Conservation (phyloP, 2,113 vertebrate species). For the Cariama cristata region DNA sequence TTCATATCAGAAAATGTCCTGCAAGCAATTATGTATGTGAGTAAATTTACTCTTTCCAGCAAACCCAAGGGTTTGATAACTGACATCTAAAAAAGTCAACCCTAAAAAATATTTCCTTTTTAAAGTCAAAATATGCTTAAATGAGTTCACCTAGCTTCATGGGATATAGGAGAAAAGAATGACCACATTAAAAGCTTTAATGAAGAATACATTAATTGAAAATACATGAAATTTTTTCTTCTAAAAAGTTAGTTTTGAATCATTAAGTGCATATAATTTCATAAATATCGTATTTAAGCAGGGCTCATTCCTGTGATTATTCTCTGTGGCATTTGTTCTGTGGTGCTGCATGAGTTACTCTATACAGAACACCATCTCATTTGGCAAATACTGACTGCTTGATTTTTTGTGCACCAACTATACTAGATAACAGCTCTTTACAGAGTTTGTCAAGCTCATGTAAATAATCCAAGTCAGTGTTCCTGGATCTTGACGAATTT, state of each 20-base stretch:
- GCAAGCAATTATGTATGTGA: not conserved
- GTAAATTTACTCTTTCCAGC: not conserved
- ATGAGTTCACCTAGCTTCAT: constrained; percentile 17
- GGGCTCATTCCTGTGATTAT: not conserved
- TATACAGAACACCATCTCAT: not conserved
- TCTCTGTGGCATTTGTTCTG: not conserved
- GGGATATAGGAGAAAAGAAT: constrained; percentile 1
- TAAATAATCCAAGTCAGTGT: not conserved
- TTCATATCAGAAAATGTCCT: not conserved
- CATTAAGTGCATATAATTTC: not conserved
- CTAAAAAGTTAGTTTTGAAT: constrained; percentile 42
- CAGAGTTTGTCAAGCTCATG: not conserved
- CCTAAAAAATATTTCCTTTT: constrained; percentile 39
- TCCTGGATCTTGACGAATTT: not conserved
- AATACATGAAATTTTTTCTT: constrained; percentile 20
- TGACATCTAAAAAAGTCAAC: not conserved
- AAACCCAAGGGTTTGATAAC: not conserved
- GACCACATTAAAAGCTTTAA: constrained; percentile 6
- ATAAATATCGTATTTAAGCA: not conserved
- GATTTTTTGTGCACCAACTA: not conserved
- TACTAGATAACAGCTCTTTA: not conserved
- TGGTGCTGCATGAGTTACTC: not conserved
- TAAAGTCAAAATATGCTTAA: constrained; percentile 10
- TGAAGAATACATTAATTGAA: constrained; percentile 30
- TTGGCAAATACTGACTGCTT: not conserved